Conservation (phyloP, 2,797 vertebrate genomes). For the Atherinosoma microstoma region DNA sequence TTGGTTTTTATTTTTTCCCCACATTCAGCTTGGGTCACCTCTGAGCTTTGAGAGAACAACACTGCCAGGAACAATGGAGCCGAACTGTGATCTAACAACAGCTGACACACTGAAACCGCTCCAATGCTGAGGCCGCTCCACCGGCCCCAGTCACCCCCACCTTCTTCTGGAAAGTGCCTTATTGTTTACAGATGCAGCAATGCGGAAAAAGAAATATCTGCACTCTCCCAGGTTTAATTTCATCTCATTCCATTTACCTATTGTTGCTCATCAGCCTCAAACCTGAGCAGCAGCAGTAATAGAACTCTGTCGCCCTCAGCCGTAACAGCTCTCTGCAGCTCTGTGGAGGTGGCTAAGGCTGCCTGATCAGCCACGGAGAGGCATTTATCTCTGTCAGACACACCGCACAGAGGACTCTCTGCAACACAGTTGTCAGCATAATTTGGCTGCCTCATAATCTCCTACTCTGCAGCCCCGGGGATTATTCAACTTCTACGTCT, state of each 20-base stretch:
- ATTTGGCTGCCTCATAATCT: constrained; percentile 76
- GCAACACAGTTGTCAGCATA: constrained; percentile 79
- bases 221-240: constrained; percentile 66
- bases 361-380: constrained; percentile 58
- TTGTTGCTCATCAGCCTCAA: constrained; percentile 63
- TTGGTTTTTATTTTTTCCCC: background rate
- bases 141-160: constrained; percentile 27
- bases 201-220: constrained; percentile 63
- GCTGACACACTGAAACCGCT: constrained; percentile 68
- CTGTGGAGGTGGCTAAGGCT: constrained; percentile 51
- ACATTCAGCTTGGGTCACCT: constrained; percentile 59
- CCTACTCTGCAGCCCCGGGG: constrained; percentile 64
- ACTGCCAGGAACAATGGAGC: constrained; percentile 68
- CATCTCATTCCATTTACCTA: constrained; percentile 54
- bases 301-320: constrained; percentile 58
- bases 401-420: constrained; percentile 50
- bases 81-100: constrained; percentile 68
- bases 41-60: constrained; percentile 70
- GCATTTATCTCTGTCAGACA: constrained; percentile 79
- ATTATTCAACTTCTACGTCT: constrained; percentile 74
- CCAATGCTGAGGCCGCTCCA: constrained; percentile 44
- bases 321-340: constrained; percentile 54
- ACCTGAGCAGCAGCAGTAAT: constrained; percentile 46
- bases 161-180: constrained; percentile 51
- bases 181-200: constrained; percentile 70